Evolutionary conservation across 2,797 vertebrate species (phyloP).

Genomic region (Protonibea diacanthus): DNA sequence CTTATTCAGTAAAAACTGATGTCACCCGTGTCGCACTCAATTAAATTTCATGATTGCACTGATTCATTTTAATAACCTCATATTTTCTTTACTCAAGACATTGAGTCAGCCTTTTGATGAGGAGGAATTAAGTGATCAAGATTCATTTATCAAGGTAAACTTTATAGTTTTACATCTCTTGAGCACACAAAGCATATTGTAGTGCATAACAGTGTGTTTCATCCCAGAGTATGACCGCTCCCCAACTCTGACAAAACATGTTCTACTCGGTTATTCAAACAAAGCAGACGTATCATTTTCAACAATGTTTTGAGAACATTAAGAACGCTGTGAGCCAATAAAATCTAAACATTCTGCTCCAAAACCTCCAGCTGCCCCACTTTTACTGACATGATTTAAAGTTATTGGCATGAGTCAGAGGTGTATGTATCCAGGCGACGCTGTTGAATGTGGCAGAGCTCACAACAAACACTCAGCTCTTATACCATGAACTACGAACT

Average conservation of each 20-base stretch:
- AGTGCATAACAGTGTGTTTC: slow-evolving; percentile 1
- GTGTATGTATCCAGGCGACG: background rate
- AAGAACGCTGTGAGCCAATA: slow-evolving; percentile 19
- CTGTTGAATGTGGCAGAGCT: slow-evolving; percentile 3
- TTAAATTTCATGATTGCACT: background rate
- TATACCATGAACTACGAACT: background rate
- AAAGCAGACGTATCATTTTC: slow-evolving; percentile 30
- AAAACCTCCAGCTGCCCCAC: slow-evolving; percentile 32
- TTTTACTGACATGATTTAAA: slow-evolving; percentile 29
- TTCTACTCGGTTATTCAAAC: slow-evolving; percentile 19
- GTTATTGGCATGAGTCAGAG: slow-evolving; percentile 11
- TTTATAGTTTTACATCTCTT: background rate
- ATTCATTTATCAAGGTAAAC: background rate
- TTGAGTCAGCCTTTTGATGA: background rate
- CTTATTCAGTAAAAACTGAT: background rate
- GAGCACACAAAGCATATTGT: slow-evolving; percentile 1
- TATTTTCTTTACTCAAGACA: slow-evolving; percentile 9
- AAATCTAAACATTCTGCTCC: slow-evolving; percentile 26
- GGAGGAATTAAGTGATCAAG: slow-evolving; percentile 13
- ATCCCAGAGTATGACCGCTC: slow-evolving; percentile 20
- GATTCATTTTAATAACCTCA: slow-evolving; percentile 26
- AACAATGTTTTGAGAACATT: slow-evolving; percentile 15
- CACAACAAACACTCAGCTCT: slow-evolving; percentile 12
- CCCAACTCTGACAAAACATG: slow-evolving; percentile 9
- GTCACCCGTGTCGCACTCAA: background rate